A percentile compares a stretch with the other conserved stretches of the same genome.
Conservation (phyloP, 2,797 vertebrate genomes). For the Tokudaia muenninki region DNA sequence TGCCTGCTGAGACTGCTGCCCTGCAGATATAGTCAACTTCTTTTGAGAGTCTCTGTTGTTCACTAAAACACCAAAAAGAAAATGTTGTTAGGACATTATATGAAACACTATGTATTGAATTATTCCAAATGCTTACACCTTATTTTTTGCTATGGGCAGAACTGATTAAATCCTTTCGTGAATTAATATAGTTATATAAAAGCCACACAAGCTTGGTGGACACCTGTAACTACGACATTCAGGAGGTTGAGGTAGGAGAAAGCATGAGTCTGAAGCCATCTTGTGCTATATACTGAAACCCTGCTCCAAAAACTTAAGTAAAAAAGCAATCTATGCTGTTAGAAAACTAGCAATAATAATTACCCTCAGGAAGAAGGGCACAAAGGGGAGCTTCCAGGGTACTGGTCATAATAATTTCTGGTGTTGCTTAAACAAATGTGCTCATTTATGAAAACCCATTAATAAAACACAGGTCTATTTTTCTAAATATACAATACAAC, state of each 20-base stretch:
- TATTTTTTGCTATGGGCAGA: conserved; percentile 32
- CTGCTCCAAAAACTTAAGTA: neutral
- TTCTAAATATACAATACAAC: neutral
- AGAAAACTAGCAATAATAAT: neutral
- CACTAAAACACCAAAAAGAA: conserved; percentile 86
- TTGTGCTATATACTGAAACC: neutral
- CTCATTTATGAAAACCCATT: conserved; percentile 47
- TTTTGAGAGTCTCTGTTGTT: conserved; percentile 87
- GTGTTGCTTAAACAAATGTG: neutral
- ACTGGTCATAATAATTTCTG: neutral
- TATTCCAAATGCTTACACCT: neutral
- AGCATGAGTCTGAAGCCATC: neutral
- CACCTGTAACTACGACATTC: neutral
- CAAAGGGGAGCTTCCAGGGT: neutral
- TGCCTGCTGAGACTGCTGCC: conserved; percentile 84
- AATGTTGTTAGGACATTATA: conserved; percentile 17
- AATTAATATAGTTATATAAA: conserved; percentile 17
- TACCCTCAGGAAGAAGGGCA: neutral
- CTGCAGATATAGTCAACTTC: conserved; percentile 90
- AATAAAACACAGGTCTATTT: neutral
- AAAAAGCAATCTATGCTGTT: neutral
- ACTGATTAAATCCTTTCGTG: conserved; percentile 12
- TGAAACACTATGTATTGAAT: conserved; percentile 24
- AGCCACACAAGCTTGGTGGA: neutral
- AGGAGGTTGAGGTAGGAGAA: neutral